Base-by-base conservation (phyloP, 2,888 invertebrate genomes). In the Rhagium mordax region DNA sequence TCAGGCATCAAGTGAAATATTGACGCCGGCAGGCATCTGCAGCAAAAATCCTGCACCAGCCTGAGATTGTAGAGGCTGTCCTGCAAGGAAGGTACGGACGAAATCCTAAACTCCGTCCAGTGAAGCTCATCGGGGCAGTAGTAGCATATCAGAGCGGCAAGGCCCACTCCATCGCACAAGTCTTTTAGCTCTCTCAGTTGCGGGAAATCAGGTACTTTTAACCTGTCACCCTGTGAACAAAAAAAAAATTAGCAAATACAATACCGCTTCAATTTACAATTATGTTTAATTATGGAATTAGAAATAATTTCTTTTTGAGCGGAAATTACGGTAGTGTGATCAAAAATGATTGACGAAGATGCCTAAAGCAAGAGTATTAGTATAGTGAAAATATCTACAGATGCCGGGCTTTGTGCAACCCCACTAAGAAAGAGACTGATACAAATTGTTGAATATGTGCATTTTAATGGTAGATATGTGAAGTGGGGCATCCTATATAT, bases 1-100 rank as follows among this genome's bases (percentile, higher is more conserved):
- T 98, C 98, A n/a, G 96, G 95, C 88, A 94, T 92, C 92, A 98
- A 94, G 88, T 97, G 97, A 90, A 97, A 97, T 86, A 96, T 94
- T 84, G 95, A 93, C 86, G 94, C 93, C 83, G 97, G 96, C 87
- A 98, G 91, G 87, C 94, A 92, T 84, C 92, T 92, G 84, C 92
- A 90, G 87, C 97, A 97, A 90, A 98, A 98, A 85, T 94, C 92
- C 87, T 94, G 92, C 76, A 98, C 95, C 85, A 97, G 91, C 87
- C 94, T 92, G 67, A 98, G 92, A 89, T 98, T 98, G 89, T 97
- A 95, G 82, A 98, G 91, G 81, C 96, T 96, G 89, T 98, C 97
- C 80, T 96, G 95, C 74, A 96, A 93, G 74, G 94, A 94, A 48
- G 95, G 92, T 87, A 93, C 91, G 81, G 92, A 91, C 59, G 89